Conservation (phyloP, 2,113 vertebrate genomes). For the Corvus hawaiiensis region DNA sequence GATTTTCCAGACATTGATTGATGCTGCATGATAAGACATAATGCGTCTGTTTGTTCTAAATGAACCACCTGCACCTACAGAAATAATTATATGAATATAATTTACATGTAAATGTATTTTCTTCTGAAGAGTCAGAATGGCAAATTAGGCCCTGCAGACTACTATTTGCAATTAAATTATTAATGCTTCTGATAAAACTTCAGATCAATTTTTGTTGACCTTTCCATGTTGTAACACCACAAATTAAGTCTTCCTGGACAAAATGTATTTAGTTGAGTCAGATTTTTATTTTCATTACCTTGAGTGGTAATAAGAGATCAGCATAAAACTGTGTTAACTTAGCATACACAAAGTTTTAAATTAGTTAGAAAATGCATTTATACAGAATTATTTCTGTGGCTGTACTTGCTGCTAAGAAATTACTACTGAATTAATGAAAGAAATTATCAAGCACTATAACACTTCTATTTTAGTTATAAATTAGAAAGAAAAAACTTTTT, state of each 20-base stretch:
- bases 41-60: constrained; percentile 42
- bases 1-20: constrained; percentile 34
- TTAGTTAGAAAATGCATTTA: not conserved
- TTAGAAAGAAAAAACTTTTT: not conserved
- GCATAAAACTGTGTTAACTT: constrained; percentile 35
- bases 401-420: not conserved
- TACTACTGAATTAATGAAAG: not conserved
- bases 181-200: constrained; percentile 81
- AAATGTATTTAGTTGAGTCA: constrained; percentile 62
- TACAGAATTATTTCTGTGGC: not conserved
- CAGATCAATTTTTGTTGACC: constrained; percentile 80
- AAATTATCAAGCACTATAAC: not conserved
- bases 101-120: constrained; percentile 90
- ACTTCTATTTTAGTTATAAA: not conserved
- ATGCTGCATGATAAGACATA: constrained; percentile 38
- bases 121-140: constrained; percentile 66
- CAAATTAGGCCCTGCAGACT: constrained; percentile 85
- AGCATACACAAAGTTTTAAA: constrained; percentile 17
- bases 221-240: constrained; percentile 61
- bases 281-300: constrained; percentile 57
- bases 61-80: constrained; percentile 68
- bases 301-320: constrained; percentile 1
- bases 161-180: constrained; percentile 87
- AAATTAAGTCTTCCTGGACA: constrained; percentile 65
- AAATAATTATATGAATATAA: constrained; percentile 84